phyloP scores from a whole-genome alignment of 2,888 invertebrate species.

The Cecidostiba fungosa region DNA sequence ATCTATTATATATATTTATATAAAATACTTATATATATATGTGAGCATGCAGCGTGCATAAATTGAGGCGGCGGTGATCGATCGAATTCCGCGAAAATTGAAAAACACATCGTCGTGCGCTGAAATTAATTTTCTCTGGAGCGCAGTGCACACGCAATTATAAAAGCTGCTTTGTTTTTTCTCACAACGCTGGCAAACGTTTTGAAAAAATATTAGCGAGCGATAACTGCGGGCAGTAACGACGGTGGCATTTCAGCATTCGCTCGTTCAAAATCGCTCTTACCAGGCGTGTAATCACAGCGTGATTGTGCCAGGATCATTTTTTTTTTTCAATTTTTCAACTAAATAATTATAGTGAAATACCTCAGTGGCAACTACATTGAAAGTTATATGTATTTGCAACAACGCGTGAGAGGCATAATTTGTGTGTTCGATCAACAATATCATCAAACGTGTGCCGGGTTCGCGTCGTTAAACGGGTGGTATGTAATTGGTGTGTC shows the following conservation, averaged over 20 bases:
- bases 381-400: constrained; percentile 13
- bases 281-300: constrained; percentile 15
- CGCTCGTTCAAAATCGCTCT: constrained; percentile 33
- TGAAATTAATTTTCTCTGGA: constrained; percentile 3
- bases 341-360: neutral
- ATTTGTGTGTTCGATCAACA: constrained; percentile 7
- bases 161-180: neutral
- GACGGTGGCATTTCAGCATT: constrained; percentile 20
- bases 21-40: neutral
- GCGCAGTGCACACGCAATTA: neutral
- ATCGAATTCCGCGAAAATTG: constrained; percentile 57
- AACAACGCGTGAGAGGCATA: constrained; percentile 23
- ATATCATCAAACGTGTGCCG: neutral
- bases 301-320: neutral
- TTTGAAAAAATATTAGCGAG: neutral
- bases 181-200: neutral
- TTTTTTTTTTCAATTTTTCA: neutral
- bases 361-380: constrained; percentile 30
- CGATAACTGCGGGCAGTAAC: neutral
- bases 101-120: constrained; percentile 8
- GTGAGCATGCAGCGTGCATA: constrained; percentile 58
- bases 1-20: constrained; percentile 14
- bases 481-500: constrained; percentile 2
- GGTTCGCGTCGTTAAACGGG: neutral
- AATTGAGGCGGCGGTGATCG: constrained; percentile 36